Evolutionary conservation across 2,888 invertebrate species (phyloP).

Genomic region (Cordilura impudica): DNA sequence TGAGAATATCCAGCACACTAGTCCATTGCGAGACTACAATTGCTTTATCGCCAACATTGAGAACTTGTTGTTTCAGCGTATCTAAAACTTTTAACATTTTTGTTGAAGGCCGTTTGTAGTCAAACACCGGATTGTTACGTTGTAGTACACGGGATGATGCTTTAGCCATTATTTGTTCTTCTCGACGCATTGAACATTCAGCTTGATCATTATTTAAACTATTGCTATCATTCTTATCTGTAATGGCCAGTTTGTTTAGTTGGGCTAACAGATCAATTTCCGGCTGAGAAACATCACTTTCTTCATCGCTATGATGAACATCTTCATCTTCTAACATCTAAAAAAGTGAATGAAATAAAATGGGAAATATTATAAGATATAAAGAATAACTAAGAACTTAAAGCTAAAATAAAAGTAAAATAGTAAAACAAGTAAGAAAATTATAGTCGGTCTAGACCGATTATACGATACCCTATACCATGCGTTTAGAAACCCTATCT

Average conservation of each 20-base stretch:
- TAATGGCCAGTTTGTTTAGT: slow-evolving; percentile 82
- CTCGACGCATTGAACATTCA: slow-evolving; percentile 54
- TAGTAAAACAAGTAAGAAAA: no score
- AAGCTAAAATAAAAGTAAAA: not conserved
- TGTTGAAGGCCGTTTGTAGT: slow-evolving; percentile 81
- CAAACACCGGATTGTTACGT: slow-evolving; percentile 85
- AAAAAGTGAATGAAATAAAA: slow-evolving; percentile 68
- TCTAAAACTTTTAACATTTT: slow-evolving; percentile 82
- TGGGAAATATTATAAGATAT: slow-evolving; percentile 76
- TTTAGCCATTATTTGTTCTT: slow-evolving; percentile 79
- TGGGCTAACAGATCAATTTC: slow-evolving; percentile 83
- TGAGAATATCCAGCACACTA: slow-evolving; percentile 86
- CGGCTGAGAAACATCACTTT: slow-evolving; percentile 73
- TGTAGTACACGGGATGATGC: slow-evolving; percentile 83
- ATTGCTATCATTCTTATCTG: slow-evolving; percentile 67
- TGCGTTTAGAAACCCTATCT: no score
- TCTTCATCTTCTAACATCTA: slow-evolving; percentile 80
- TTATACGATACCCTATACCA: no score
- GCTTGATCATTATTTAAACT: slow-evolving; percentile 34
- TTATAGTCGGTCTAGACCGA: no score
- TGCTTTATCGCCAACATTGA: slow-evolving; percentile 82
- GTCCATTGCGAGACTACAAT: slow-evolving; percentile 97
- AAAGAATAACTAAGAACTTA: no score
- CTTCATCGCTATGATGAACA: slow-evolving; percentile 64
- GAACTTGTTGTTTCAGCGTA: slow-evolving; percentile 80